Evolutionary conservation across 2,888 invertebrate genomes (phyloP), one percentile per base, ranked within the genome.

Genomic region (Tholera decimalis): DNA sequence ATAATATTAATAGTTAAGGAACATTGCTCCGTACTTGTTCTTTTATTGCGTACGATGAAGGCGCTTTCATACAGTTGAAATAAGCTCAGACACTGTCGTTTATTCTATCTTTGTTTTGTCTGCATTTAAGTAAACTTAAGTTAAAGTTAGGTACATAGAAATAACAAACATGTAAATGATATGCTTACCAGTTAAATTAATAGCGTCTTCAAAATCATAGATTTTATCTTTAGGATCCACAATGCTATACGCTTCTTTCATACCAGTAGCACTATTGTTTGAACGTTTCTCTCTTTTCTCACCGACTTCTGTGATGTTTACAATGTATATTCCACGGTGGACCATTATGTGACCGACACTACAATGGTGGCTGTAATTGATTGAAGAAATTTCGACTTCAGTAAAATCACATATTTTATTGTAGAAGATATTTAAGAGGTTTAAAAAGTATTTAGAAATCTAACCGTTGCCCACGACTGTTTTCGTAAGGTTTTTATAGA

Each of bases 191-290:
- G 87, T 80, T 15, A 88, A 58, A 24, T 87, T 80, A 11, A 90
- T 73, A 9, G 90, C 90, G 33, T 89, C 89, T 68, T 87, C 86
- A 59, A 86, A 89, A 24, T 80, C 78, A 53, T 79, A 84, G 28
- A 51, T 50, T 35, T 72, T 78, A 0, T 70, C 50, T 30, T 58
- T 71, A 30, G 9, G 5, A 35, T n/a, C n/a, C n/a, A n/a, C 22
- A 8, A 13, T 15, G n/a, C 6, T 3, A 13, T n/a, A 11, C 7
- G 24, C 15, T 11, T 15, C 26, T 11, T 41, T 55, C 11, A 18
- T 15, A 37, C 11, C 30, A 37, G 3, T 39, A 22, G 26, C 11
- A 54, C 39, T 51, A 6, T 20, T 30, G 18, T 26, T n/a, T 0
- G 30, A 24, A 44, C 24, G 22, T 26, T 68, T 49, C 8, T 71